Conservation (phyloP, 2,888 invertebrate species). For the Mactromeris polynyma region DNA sequence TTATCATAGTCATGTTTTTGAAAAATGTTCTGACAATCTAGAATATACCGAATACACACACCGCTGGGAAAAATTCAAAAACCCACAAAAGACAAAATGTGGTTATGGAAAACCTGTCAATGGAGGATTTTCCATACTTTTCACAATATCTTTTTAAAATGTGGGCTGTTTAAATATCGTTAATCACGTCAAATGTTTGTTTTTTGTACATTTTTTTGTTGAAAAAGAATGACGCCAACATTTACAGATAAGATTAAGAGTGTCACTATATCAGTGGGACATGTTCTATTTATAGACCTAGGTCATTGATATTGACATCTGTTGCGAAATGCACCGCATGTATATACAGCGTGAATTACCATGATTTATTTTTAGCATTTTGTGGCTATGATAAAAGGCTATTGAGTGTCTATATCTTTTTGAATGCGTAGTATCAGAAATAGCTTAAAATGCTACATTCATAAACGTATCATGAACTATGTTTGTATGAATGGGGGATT, state of each 20-base stretch:
- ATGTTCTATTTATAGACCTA: neutral
- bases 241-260: neutral
- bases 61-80: no score
- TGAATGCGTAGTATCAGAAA: neutral
- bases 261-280: slow-evolving; percentile 16
- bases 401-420: neutral
- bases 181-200: neutral
- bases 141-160: neutral
- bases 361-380: neutral
- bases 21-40: no score
- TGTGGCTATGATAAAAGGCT: neutral
- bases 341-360: neutral
- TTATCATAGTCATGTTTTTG: no score
- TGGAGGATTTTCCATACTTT: neutral
- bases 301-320: slow-evolving; percentile 19
- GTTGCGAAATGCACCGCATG: slow-evolving; percentile 7
- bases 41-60: no score
- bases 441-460: neutral
- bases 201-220: neutral
- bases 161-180: neutral
- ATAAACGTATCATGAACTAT: neutral
- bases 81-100: no score
- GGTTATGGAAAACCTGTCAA: no score
- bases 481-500: neutral
- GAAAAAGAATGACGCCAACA: neutral